Percentiles rank a stretch among this genome's conserved stretches.
phyloP scores from a whole-genome alignment of 2,113 vertebrate species.

The Tretioscincus oriximinensis region DNA sequence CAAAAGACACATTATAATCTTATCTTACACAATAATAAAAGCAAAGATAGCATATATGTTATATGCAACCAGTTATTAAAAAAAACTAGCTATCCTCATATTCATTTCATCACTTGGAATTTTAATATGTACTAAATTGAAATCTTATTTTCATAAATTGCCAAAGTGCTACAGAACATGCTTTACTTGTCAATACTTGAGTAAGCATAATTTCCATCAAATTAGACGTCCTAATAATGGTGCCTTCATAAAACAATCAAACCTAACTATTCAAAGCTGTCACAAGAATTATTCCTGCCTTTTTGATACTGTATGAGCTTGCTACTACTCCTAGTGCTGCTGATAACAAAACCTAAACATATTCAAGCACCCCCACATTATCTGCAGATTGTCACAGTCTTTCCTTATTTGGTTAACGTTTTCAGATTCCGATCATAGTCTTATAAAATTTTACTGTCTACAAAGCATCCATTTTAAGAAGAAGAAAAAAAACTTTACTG shows the following conservation, averaged over 20 bases:
- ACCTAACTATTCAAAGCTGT: slow-evolving; percentile 12
- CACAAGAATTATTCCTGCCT: not conserved
- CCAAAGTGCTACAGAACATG: not conserved
- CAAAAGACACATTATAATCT: slow-evolving; percentile 21
- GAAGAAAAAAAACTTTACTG: slow-evolving; percentile 44
- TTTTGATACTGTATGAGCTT: slow-evolving; percentile 27
- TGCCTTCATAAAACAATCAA: not conserved
- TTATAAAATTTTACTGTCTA: slow-evolving; percentile 81
- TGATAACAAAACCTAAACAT: slow-evolving; percentile 61
- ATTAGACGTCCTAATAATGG: not conserved
- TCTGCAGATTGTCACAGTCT: slow-evolving; percentile 80
- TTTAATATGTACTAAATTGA: not conserved
- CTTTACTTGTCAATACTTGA: not conserved
- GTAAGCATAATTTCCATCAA: not conserved
- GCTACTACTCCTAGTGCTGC: slow-evolving; percentile 57
- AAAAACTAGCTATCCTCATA: not conserved
- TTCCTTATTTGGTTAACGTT: slow-evolving; percentile 86
- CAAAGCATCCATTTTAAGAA: slow-evolving; percentile 82
- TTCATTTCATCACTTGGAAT: not conserved
- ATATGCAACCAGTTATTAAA: not conserved
- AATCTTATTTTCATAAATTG: slow-evolving; percentile 4
- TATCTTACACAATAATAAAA: slow-evolving; percentile 16
- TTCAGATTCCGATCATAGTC: slow-evolving; percentile 81
- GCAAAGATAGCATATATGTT: not conserved
- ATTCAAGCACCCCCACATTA: slow-evolving; percentile 76